Evolutionary conservation across 2,113 vertebrate genomes (phyloP), one percentile per base, ranked within the genome.

Genomic region (Vulpes ferrilata): DNA sequence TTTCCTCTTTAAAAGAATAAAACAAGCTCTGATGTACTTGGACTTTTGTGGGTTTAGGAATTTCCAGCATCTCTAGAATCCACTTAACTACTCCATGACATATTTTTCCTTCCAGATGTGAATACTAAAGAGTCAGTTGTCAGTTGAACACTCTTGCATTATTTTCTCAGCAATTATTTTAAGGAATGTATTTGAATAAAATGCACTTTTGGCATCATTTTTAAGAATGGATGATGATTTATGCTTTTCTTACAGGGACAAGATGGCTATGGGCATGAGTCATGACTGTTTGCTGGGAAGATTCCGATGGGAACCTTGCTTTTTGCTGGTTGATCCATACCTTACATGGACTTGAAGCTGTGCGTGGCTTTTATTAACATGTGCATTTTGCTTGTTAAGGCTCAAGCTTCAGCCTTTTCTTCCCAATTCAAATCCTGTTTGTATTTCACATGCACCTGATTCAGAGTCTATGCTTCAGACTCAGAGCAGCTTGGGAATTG

Each of bases 261-360:
- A 98, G 98, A 99, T 99, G 98, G 98, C 98, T 98, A 97, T 98
- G 98, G 97, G 98, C 96, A 95, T 99, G 98, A 99, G 97, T 99
- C 98, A 99, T 97, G 97, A 97, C 96, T 98, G 96, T 98, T 96
- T 48, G 86, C 97, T 98, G 98, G 98, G 98, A 98, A 96, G 96
- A 98, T 98, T 99, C 98, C 98, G 98, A 97, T 99, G 99, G 98
- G 98, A 99, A 99, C 97, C 97, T 98, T 98, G 97, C 97, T 98
- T 94, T 95, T 95, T 97, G 82, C 95, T 97, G 97, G 98, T 97
- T 98, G 97, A 95, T 98, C 97, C 97, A 98, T 98, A 98, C 98
- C 99, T 99, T 99, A 98, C 98, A 99, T 98, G 98, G 98, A 98
- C 97, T 98, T 98, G 95, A 97, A 89, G 78, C 93, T 1, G 32